Percentiles rank a stretch among this genome's conserved stretches.
phyloP scores from a whole-genome alignment of 2,797 vertebrate genomes.

The Cirrhinus molitorella region DNA sequence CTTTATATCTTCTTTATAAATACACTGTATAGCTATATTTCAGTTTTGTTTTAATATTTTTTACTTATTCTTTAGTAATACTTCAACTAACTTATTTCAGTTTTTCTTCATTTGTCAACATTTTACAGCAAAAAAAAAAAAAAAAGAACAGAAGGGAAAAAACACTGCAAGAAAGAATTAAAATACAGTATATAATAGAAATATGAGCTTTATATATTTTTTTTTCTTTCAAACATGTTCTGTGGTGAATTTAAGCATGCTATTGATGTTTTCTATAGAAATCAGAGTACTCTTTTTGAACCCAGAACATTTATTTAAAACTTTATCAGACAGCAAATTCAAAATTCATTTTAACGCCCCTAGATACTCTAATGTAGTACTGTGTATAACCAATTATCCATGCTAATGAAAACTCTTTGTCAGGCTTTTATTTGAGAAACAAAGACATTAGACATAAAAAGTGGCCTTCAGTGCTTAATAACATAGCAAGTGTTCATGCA shows the following conservation, averaged over 20 bases:
- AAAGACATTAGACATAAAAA: conserved; percentile 27
- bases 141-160: neutral
- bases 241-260: neutral
- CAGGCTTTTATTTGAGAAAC: neutral
- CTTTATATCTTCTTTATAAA: neutral
- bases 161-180: neutral
- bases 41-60: neutral
- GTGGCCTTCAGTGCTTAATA: conserved; percentile 18
- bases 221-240: neutral
- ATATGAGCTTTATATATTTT: neutral
- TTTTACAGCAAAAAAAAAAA: neutral
- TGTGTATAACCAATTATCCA: conserved; percentile 14
- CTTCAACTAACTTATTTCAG: neutral
- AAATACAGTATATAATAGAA: neutral
- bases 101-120: too few relatives aligned
- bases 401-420: neutral
- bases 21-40: neutral
- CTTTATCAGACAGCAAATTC: neutral
- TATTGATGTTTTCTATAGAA: neutral
- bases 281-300: neutral
- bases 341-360: neutral
- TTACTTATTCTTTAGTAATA: neutral
- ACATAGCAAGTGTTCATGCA: conserved; percentile 16
- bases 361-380: neutral
- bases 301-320: neutral